Base-by-base conservation (phyloP, 2,888 invertebrate genomes). In the Diplolepis rosae region DNA sequence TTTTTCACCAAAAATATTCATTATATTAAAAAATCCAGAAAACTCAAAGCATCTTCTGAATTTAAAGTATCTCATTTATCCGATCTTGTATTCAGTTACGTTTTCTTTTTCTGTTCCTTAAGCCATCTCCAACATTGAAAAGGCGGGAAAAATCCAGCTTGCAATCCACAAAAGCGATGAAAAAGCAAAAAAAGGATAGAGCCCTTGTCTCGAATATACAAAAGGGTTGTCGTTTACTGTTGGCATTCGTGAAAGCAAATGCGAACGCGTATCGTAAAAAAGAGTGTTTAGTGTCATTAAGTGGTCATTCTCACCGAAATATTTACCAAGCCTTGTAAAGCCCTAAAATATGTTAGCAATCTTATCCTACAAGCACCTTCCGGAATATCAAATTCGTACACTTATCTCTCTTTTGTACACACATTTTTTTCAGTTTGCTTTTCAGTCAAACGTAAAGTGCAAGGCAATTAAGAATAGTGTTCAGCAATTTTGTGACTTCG, bases 281-380 rank as follows among this genome's bases (percentile, higher is more conserved):
- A 81, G 77, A 61, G 74, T 82, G 78, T 84, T 82, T 81, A 79
- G 66, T 81, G 65, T 80, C 80, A 82, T 84, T 82, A 82, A 76
- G 72, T 69, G 72, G 65, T 74, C 68, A 71, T 75, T 76, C 76
- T 78, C 69, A 68, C 76, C 45, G 66, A 80, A 72, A 71, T 75
- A 75, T 76, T 78, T 70, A 68, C 77, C 35, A 65, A 80, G 72
- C 45, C 69, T 76, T 75, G 71, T 79, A 78, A 80, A 83, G 78
- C 66, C 72, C 45, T 66, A 69, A 72, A 77, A 81, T 76, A 77
- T 77, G 66, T 76, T 71, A 71, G 72, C 67, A 69, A 69, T 61
- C 68, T 75, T 73, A 74, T 71, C 71, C 70, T 51, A 7, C 27
- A 35, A 39, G 24, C 50, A 66, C 69, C 24, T 68, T 68, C 28